These are phyloP conservation scores for Taenioides sp. DNA, from an alignment of 2,797 vertebrate genomes.

Conservation along the genomic window DNA sequence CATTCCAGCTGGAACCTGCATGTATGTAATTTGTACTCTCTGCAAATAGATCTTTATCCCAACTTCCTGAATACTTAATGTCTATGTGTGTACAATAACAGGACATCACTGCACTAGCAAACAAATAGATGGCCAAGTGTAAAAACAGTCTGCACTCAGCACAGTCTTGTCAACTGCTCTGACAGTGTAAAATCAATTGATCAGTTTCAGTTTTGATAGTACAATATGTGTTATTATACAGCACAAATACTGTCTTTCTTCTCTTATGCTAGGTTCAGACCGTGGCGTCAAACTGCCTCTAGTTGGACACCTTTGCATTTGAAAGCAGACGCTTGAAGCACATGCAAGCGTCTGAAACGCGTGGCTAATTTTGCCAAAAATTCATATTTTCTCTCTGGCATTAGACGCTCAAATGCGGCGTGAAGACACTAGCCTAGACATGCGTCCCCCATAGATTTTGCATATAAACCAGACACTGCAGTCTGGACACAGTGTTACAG, in stretches of 20 bases:
- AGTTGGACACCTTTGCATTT: no score
- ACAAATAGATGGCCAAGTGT: conserved; percentile 15
- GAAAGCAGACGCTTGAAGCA: no score
- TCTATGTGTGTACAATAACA: conserved; percentile 20
- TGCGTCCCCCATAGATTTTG: no score
- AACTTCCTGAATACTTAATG: conserved; percentile 16
- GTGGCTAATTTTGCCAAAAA: no score
- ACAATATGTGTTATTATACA: background rate
- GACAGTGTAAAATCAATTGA: background rate
- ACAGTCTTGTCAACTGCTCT: background rate
- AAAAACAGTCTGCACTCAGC: conserved; percentile 4
- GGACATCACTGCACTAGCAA: conserved; percentile 29
- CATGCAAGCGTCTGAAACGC: no score
- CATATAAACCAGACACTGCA: no score
- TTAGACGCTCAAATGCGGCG: no score
- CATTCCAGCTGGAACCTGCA: background rate
- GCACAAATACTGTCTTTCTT: background rate
- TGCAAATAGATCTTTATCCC: conserved; percentile 13
- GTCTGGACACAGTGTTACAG: no score
- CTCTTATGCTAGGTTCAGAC: no score
- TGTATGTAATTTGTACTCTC: conserved; percentile 24
- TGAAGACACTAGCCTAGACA: no score
- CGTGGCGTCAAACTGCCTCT: no score
- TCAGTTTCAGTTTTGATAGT: background rate
- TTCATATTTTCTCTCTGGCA: no score